Conservation (phyloP, 2,113 vertebrate species). For the Parus major region DNA sequence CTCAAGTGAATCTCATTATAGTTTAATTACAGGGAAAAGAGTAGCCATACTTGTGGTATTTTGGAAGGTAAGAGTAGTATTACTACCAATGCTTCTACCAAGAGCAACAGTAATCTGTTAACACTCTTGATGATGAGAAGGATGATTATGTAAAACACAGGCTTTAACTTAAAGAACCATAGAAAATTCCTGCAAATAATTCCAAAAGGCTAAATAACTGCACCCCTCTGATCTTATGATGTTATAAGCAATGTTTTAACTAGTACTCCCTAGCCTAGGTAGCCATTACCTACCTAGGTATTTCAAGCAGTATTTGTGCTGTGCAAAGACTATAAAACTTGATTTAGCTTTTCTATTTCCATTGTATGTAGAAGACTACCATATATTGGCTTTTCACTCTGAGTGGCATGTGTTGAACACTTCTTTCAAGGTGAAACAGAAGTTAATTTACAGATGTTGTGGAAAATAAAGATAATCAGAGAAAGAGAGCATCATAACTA, state of each 20-base stretch:
- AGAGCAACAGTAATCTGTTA: neutral
- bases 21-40: neutral
- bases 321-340: neutral
- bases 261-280: neutral
- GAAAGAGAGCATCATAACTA: neutral
- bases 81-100: neutral
- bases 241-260: neutral
- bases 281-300: neutral
- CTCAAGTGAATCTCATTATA: neutral
- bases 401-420: neutral
- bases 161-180: neutral
- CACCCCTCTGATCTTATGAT: neutral
- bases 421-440: neutral
- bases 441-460: neutral
- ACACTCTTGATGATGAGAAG: neutral
- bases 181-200: neutral
- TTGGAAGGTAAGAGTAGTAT: neutral
- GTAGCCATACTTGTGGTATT: neutral
- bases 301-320: neutral
- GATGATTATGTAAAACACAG: neutral
- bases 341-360: neutral
- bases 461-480: conserved; percentile 25
- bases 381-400: neutral
- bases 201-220: neutral
- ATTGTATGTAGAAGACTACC: neutral